Percentiles rank a stretch among this genome's conserved stretches.
phyloP scores from a whole-genome alignment of 2,888 invertebrate genomes.

The Epiblema foenella region DNA sequence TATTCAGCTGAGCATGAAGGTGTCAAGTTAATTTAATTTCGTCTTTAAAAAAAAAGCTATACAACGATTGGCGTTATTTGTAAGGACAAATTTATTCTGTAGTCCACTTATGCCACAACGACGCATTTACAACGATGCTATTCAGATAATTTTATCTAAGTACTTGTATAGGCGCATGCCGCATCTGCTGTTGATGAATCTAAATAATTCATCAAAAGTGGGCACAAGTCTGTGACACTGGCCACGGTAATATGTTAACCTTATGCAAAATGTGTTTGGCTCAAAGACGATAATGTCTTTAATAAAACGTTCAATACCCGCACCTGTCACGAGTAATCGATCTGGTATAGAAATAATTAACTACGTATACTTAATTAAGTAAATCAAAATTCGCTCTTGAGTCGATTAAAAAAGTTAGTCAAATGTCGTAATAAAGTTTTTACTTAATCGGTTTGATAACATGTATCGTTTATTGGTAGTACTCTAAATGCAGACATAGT shows the following conservation, averaged over 20 bases:
- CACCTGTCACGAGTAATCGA: background rate
- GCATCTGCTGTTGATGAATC: background rate
- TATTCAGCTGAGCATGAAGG: background rate
- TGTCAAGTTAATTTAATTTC: background rate
- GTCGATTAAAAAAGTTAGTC: background rate
- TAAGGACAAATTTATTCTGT: background rate
- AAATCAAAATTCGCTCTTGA: background rate
- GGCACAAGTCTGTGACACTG: background rate
- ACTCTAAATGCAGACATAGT: no score
- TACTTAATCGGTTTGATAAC: no score
- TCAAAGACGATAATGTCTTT: background rate
- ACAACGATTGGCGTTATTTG: background rate
- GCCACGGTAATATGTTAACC: conserved; percentile 9
- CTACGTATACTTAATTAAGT: background rate
- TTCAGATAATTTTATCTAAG: background rate
- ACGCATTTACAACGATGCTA: background rate
- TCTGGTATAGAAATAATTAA: background rate
- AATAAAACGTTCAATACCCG: background rate
- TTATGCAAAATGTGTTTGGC: background rate
- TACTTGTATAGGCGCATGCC: background rate
- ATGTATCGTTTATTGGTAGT: no score
- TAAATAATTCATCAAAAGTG: conserved; percentile 16
- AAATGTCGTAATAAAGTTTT: no score
- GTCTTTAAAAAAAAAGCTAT: background rate
- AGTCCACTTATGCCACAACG: background rate